Conservation (phyloP, 2,797 vertebrate genomes). For the Malurus leucopterus region DNA sequence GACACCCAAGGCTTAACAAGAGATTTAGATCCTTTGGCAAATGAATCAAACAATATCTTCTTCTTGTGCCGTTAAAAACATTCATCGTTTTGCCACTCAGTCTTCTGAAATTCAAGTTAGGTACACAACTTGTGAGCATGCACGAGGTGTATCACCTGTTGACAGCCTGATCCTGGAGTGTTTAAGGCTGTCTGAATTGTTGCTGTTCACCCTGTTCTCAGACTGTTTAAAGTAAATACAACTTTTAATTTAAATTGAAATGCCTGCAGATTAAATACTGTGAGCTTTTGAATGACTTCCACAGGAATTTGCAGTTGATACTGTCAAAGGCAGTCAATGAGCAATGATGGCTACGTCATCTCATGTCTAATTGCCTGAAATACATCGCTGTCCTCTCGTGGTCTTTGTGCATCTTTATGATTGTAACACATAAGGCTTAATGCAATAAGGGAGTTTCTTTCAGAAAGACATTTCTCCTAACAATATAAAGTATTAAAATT, state of each 20-base stretch:
- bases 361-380: slow-evolving; percentile 4
- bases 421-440: neutral
- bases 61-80: neutral
- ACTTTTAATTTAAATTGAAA: slow-evolving; percentile 44
- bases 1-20: neutral
- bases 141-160: neutral
- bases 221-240: slow-evolving; percentile 16
- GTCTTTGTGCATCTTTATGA: neutral
- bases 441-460: neutral
- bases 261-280: slow-evolving; percentile 28
- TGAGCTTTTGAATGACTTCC: slow-evolving; percentile 25
- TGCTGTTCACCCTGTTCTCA: slow-evolving; percentile 9
- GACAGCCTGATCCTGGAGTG: neutral
- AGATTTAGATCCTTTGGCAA: slow-evolving; percentile 10
- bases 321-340: slow-evolving; percentile 13
- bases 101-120: neutral
- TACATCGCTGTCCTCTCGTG: neutral
- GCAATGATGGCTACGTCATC: slow-evolving; percentile 16
- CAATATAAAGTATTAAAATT: neutral
- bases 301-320: neutral
- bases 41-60: neutral
- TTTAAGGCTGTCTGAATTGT: neutral
- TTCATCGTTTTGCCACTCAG: neutral
- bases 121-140: neutral
- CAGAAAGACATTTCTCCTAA: neutral